Conservation (phyloP, 2,888 invertebrate genomes). For the Rapana venosa region DNA sequence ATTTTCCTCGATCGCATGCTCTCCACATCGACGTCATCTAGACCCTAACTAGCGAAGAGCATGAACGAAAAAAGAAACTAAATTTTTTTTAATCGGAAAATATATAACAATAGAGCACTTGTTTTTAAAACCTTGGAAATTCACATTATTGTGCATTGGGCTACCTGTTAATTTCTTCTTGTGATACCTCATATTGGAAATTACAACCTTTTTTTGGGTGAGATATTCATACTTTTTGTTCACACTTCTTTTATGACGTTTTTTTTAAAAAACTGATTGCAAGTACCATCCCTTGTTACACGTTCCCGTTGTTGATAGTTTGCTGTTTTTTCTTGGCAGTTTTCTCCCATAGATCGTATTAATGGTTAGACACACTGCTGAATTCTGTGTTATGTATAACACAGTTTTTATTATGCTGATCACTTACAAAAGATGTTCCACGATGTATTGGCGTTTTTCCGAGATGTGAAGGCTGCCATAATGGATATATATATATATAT, state of each 20-base stretch:
- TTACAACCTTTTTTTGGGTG: no score
- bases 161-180: no score
- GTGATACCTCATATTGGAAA: no score
- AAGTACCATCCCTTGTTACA: not conserved
- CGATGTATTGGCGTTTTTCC: no score
- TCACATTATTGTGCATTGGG: no score
- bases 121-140: no score
- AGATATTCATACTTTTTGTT: no score
- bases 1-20: conserved; percentile 58
- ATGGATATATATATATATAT: no score
- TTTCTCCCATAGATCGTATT: not conserved
- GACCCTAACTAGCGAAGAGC: conserved; percentile 41
- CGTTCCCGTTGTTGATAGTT: not conserved
- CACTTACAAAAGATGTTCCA: not conserved
- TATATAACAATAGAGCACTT: not conserved
- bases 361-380: not conserved
- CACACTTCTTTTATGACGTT: no score
- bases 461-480: no score
- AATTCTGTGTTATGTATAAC: not conserved
- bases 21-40: conserved; percentile 62
- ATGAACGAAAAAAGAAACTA: not conserved
- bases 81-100: not conserved
- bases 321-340: not conserved
- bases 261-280: not conserved
- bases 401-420: not conserved